phyloP scores from a whole-genome alignment of 2,888 invertebrate species.

The Dryocosmus kuriphilus region DNA sequence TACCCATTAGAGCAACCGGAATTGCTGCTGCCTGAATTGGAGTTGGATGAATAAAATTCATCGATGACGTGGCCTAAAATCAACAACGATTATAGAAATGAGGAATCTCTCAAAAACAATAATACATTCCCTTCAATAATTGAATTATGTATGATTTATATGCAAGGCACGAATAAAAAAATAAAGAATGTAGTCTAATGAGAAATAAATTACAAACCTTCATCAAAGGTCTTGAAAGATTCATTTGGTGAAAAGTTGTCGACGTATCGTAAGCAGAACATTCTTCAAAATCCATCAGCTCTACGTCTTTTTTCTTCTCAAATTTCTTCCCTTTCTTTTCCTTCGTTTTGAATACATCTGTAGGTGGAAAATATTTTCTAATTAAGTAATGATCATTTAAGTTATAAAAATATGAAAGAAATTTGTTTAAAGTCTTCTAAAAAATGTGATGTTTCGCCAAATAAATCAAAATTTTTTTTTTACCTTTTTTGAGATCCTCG shows the following conservation, averaged over 20 bases:
- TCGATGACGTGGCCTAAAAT: constrained; percentile 86
- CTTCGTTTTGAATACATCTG: constrained; percentile 73
- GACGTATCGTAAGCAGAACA: constrained; percentile 83
- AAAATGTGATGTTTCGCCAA: too few species aligned
- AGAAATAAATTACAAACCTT: constrained; percentile 80
- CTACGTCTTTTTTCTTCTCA: constrained; percentile 78
- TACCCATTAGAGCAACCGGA: constrained; percentile 93
- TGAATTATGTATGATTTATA: too few species aligned
- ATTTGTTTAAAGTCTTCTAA: too few species aligned
- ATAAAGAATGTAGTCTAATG: too few species aligned
- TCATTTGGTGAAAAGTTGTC: constrained; percentile 94
- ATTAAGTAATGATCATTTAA: neutral
- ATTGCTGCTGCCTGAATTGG: constrained; percentile 98
- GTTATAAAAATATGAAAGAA: too few species aligned
- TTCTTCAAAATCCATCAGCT: constrained; percentile 81
- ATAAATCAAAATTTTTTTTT: too few species aligned
- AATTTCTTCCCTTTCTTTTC: constrained; percentile 73
- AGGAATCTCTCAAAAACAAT: too few species aligned
- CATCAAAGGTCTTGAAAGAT: constrained; percentile 94
- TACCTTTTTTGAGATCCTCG: constrained; percentile 73
- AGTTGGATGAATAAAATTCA: constrained; percentile 96
- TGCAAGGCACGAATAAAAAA: too few species aligned
- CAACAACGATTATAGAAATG: neutral
- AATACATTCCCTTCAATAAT: too few species aligned
- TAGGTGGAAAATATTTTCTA: constrained; percentile 32